Percentiles rank a stretch among this genome's conserved stretches.
Evolutionary conservation across 2,113 vertebrate genomes (phyloP).

Genomic region (Taxidea taxus): DNA sequence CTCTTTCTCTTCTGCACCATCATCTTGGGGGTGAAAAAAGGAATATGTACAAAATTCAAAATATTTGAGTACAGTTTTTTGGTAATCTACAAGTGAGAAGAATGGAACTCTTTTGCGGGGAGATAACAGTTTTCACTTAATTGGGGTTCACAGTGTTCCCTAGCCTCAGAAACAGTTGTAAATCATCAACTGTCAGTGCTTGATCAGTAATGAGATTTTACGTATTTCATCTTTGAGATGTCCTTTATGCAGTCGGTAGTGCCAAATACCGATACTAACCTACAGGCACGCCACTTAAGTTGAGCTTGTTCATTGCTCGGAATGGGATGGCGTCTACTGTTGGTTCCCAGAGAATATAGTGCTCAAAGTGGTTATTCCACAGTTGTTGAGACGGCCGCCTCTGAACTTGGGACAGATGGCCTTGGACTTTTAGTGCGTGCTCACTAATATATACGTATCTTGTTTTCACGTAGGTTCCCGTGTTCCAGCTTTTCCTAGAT

Average conservation of each 20-base stretch:
- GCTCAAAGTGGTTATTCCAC: not conserved
- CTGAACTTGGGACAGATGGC: accelerated
- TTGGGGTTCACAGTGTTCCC: not conserved
- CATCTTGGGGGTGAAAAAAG: not conserved
- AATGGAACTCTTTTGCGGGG: not conserved
- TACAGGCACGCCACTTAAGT: not conserved
- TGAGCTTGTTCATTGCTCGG: not conserved
- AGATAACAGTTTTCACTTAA: not conserved
- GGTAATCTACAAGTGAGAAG: not conserved
- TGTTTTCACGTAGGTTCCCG: conserved; percentile 82
- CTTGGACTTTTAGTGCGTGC: not conserved
- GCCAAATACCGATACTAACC: not conserved
- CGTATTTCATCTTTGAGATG: not conserved
- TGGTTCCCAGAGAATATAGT: not conserved
- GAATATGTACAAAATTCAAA: not conserved
- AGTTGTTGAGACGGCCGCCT: not conserved
- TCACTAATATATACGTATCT: not conserved
- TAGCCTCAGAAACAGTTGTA: not conserved
- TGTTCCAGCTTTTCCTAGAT: conserved; percentile 92
- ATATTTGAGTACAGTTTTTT: not conserved
- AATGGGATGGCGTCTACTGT: not conserved
- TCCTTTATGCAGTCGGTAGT: not conserved
- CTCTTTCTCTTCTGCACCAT: not conserved
- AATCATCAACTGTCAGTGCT: not conserved
- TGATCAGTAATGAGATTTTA: not conserved